phyloP scores from a whole-genome alignment of 1,140 invertebrate genomes.

The Drosophila subpulchrella region DNA sequence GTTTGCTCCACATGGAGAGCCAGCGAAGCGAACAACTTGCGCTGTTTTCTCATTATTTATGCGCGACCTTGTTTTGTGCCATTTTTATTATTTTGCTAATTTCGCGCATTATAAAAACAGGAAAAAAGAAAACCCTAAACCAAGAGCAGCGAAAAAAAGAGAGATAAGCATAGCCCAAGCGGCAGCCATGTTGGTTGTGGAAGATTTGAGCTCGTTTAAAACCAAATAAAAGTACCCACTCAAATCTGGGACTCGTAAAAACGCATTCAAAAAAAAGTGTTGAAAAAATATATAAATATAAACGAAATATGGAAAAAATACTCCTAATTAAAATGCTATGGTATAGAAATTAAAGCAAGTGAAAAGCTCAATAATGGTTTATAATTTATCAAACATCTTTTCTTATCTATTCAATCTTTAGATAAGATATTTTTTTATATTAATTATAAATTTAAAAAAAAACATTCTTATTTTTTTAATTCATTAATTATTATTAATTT shows the following conservation, averaged over 20 bases:
- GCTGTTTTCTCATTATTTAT: conserved; percentile 80
- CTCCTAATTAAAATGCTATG: too few relatives aligned
- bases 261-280: not conserved
- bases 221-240: conserved; percentile 32
- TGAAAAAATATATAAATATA: not conserved
- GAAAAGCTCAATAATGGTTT: too few relatives aligned
- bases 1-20: conserved; percentile 61
- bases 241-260: conserved; percentile 1
- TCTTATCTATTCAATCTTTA: too few relatives aligned
- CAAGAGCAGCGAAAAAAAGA: conserved; percentile 22
- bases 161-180: conserved; percentile 30
- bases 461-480: too few relatives aligned
- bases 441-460: too few relatives aligned
- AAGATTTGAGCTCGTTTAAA: conserved; percentile 11
- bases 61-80: conserved; percentile 80
- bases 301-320: not conserved
- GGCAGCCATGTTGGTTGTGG: conserved; percentile 12
- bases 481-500: too few relatives aligned
- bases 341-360: too few relatives aligned
- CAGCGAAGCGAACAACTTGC: conserved; percentile 69
- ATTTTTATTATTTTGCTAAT: conserved; percentile 83
- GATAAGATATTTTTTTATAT: too few relatives aligned
- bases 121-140: conserved; percentile 30
- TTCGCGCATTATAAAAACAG: conserved; percentile 76
- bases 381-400: too few relatives aligned